Conservation (phyloP, 2,113 vertebrate genomes). For the Terrapene triunguis region DNA sequence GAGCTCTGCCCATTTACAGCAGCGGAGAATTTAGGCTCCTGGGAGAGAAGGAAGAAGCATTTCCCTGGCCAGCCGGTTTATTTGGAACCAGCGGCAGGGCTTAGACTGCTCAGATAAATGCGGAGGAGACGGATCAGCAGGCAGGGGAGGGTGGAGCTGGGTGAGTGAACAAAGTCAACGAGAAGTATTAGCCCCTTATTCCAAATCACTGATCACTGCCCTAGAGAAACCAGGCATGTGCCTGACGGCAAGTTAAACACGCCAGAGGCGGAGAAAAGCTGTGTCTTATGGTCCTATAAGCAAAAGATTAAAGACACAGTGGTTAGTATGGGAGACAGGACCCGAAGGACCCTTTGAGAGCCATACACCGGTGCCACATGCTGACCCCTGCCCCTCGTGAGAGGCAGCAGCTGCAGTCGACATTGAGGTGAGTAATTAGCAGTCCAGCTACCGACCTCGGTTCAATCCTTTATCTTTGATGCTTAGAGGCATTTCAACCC, state of each 20-base stretch:
- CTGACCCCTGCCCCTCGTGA: accelerated
- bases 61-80: not conserved
- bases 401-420: not conserved
- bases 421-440: not conserved
- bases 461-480: not conserved
- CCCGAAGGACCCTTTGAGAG: not conserved
- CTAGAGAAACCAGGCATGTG: accelerated
- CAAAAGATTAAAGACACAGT: not conserved
- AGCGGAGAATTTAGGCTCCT: not conserved
- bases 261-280: not conserved
- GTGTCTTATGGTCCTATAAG: not conserved
- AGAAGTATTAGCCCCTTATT: not conserved
- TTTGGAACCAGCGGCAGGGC: not conserved
- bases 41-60: not conserved
- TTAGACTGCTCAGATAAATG: not conserved
- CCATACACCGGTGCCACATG: not conserved
- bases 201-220: not conserved
- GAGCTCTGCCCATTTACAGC: not conserved
- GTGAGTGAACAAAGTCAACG: not conserved
- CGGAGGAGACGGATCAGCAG: not conserved
- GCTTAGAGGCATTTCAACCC: not conserved
- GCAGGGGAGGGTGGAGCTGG: not conserved
- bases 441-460: not conserved
- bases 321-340: not conserved
- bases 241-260: not conserved